Evolutionary conservation across 2,888 invertebrate genomes (phyloP).

Genomic region (Polydrusus pterygomalis): DNA sequence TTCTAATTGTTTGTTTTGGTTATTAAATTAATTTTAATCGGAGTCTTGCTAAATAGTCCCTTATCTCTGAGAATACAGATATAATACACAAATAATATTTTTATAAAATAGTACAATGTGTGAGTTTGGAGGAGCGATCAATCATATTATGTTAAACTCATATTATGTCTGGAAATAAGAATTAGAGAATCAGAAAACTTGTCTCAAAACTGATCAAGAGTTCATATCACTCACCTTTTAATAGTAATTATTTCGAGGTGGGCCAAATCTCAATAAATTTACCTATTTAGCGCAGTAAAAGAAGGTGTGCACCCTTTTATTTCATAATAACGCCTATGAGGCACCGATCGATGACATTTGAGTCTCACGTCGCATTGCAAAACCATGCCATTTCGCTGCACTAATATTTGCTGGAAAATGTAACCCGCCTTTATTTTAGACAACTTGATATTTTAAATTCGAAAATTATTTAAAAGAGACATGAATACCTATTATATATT

Average conservation of each 20-base stretch:
- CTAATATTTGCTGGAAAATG: slow-evolving; percentile 27
- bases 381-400: slow-evolving; percentile 39
- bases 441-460: background rate
- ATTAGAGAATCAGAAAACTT: too few relatives aligned
- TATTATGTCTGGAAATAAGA: too few relatives aligned
- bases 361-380: slow-evolving; percentile 33
- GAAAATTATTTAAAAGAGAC: background rate
- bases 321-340: slow-evolving; percentile 43
- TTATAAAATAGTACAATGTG: too few relatives aligned
- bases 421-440: slow-evolving; percentile 26
- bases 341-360: slow-evolving; percentile 47
- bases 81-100: too few relatives aligned
- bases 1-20: too few relatives aligned
- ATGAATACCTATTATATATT: background rate
- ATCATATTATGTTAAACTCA: too few relatives aligned
- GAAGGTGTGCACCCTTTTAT: slow-evolving; percentile 39
- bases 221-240: too few relatives aligned
- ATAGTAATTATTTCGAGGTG: background rate
- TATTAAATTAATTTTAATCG: too few relatives aligned
- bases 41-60: too few relatives aligned
- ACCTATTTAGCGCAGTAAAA: slow-evolving; percentile 19
- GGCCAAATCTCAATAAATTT: slow-evolving; percentile 13
- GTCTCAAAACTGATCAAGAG: too few relatives aligned
- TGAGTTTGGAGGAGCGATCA: too few relatives aligned
- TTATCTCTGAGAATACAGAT: too few relatives aligned